Conservation (phyloP, 1,140 invertebrate genomes). For the Pogonus chalceus region DNA sequence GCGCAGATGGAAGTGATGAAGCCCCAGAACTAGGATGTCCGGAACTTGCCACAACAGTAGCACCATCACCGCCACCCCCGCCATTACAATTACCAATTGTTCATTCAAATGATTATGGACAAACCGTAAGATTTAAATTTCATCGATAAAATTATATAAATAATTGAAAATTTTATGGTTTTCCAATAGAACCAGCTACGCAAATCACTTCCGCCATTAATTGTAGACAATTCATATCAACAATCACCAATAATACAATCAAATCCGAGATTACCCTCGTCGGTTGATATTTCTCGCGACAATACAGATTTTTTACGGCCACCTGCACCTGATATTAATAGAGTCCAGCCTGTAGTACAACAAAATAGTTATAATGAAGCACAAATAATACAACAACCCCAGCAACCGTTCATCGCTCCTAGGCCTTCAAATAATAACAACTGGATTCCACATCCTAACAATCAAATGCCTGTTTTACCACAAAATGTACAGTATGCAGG, state of each 20-base stretch:
- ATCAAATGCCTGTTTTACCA: slow-evolving; percentile 20
- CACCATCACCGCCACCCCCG: slow-evolving; percentile 13
- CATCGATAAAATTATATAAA: not conserved
- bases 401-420: slow-evolving; percentile 18
- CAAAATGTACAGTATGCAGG: slow-evolving; percentile 24
- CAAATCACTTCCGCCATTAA: not conserved
- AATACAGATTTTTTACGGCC: slow-evolving; percentile 20
- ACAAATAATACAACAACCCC: slow-evolving; percentile 15
- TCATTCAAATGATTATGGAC: not conserved
- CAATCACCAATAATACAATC: not conserved
- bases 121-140: not conserved
- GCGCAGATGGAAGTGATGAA: slow-evolving; percentile 84
- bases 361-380: not conserved
- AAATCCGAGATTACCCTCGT: not conserved
- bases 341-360: not conserved
- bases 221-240: not conserved
- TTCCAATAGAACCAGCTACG: not conserved
- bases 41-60: slow-evolving; percentile 20
- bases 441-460: slow-evolving; percentile 24
- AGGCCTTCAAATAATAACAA: slow-evolving; percentile 9
- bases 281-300: not conserved
- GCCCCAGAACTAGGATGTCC: slow-evolving; percentile 70
- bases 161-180: not conserved
- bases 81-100: slow-evolving; percentile 8
- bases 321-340: not conserved